Evolutionary conservation across 2,113 vertebrate species (phyloP).

Genomic region (Limnothrissa miodon): DNA sequence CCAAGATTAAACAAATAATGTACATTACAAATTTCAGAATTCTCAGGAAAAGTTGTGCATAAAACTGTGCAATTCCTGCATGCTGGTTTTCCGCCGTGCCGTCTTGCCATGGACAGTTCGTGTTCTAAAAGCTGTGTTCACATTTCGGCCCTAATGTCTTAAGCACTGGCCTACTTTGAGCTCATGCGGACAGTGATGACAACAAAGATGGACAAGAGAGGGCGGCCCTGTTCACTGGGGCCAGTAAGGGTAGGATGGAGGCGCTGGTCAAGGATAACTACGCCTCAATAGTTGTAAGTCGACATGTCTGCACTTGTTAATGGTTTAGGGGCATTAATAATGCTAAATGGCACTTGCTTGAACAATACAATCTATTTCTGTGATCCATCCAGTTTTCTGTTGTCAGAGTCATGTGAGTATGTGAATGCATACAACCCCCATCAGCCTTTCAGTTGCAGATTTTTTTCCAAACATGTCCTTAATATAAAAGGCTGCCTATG

Average conservation of each 20-base stretch:
- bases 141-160: neutral
- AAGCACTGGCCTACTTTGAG: neutral
- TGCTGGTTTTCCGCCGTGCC: neutral
- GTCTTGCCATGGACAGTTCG: neutral
- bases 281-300: neutral
- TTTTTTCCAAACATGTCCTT: neutral
- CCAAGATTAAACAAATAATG: neutral
- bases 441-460: neutral
- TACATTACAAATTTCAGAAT: neutral
- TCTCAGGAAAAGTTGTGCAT: neutral
- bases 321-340: slow-evolving; percentile 10
- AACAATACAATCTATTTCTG: neutral
- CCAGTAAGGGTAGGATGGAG: neutral
- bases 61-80: neutral
- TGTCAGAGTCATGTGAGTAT: neutral
- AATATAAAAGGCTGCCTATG: neutral
- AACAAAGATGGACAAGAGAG: slow-evolving; percentile 10
- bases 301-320: neutral
- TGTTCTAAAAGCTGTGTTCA: neutral
- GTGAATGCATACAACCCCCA: neutral
- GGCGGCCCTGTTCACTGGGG: slow-evolving; percentile 10
- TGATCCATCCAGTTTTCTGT: neutral
- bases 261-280: neutral
- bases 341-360: neutral
- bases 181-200: slow-evolving; percentile 15